Base-by-base conservation (phyloP, 2,888 invertebrate species). In the Trissonchulus latispiculum region DNA sequence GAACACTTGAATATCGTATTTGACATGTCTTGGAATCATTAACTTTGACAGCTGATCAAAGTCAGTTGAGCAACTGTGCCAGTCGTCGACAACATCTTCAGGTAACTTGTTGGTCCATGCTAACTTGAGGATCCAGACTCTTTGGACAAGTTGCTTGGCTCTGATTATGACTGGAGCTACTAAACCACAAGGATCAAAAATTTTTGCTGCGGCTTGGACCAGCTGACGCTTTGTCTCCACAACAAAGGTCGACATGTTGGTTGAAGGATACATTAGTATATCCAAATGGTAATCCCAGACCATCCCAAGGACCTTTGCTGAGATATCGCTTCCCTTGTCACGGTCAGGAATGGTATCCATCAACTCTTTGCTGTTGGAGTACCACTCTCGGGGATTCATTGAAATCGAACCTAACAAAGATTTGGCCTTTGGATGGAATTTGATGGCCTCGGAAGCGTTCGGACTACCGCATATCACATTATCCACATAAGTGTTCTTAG, bases 101-200 rank as follows among this genome's bases (percentile, higher is more conserved):
- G 8, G 29, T 35, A 64, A 64, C 66, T 64, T 64, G 15, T 8
- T 29, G n/a, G 29, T 35, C 66, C 66, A 64, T 64, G 8, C 8
- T 18, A 64, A 35, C 8, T 64, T 8, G 29, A 32, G 32, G n/a
- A 31, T 18, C 66, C 66, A 64, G 8, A 35, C 66, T 8, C 15
- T 31, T 64, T 64, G 66, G 8, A 64, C 29, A 32, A 64, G 33
- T 35, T 32, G 15, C 33, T 64, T 64, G 29, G 66, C 8, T 29
- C 33, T 64, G 8, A 64, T 64, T 8, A 64, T n/a, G 29, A 64
- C 66, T 32, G 66, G 66, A 32, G 29, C 29, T 35, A 64, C 8
- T 29, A 64, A 64, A 32, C 66, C 66, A 35, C 66, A 64, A 32
- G 66, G 66, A 64, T 64, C 66, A 35, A 64, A 64, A 64, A 8